phyloP scores from a whole-genome alignment of 2,888 invertebrate genomes.

The Mactromeris polynyma region DNA sequence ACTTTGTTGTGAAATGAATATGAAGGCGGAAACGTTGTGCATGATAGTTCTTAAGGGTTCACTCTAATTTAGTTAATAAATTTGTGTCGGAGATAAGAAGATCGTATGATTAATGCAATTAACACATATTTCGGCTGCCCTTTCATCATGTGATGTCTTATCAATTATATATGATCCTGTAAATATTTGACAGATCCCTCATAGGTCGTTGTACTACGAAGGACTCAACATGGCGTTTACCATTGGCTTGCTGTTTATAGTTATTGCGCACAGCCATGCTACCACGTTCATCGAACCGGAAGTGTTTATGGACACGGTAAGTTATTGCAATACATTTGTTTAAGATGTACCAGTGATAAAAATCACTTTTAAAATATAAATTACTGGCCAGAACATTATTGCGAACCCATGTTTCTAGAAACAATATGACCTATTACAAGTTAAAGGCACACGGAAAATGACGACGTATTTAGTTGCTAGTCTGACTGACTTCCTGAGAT shows the following conservation, averaged over 20 bases:
- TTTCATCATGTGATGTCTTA: not conserved
- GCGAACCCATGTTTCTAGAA: too few relatives aligned
- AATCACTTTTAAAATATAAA: too few relatives aligned
- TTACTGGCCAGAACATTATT: too few relatives aligned
- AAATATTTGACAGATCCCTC: not conserved
- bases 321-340: not conserved
- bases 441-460: too few relatives aligned
- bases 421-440: too few relatives aligned
- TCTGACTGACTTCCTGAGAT: too few relatives aligned
- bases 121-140: not conserved
- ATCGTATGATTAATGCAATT: not conserved
- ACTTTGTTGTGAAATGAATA: not conserved
- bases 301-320: constrained; percentile 33
- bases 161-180: not conserved
- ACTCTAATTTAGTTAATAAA: not conserved
- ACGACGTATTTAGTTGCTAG: too few relatives aligned
- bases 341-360: too few relatives aligned
- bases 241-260: not conserved
- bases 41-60: not conserved
- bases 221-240: not conserved
- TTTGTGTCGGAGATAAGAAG: not conserved
- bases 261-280: not conserved
- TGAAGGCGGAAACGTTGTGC: not conserved
- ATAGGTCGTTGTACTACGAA: not conserved
- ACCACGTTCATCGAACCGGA: constrained; percentile 24